Conservation (phyloP, 2,888 invertebrate genomes). For the Scaptomyza polygonia region DNA sequence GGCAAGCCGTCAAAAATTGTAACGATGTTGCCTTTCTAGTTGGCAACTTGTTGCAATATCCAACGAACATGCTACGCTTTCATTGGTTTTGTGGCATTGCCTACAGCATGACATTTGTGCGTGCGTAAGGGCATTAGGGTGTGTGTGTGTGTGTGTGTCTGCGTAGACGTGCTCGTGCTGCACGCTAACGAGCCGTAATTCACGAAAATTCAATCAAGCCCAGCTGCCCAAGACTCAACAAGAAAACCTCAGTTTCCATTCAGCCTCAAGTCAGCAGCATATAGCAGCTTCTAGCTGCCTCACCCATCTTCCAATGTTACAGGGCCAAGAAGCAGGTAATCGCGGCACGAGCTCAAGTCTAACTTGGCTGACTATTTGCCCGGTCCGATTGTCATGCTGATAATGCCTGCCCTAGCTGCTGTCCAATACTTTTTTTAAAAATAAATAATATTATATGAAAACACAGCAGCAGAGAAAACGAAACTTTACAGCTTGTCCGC, state of each 20-base stretch:
- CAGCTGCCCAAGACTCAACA: slow-evolving; percentile 52
- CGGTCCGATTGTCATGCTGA: slow-evolving; percentile 63
- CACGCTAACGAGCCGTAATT: slow-evolving; percentile 79
- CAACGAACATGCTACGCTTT: slow-evolving; percentile 59
- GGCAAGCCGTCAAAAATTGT: slow-evolving; percentile 34
- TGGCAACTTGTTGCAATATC: slow-evolving; percentile 65
- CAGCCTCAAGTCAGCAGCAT: slow-evolving; percentile 13
- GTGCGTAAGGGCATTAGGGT: slow-evolving; percentile 5
- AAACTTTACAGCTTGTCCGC: slow-evolving; percentile 51
- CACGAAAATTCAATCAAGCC: slow-evolving; percentile 76
- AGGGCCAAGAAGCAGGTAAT: slow-evolving; percentile 33
- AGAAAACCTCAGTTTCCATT: slow-evolving; percentile 35
- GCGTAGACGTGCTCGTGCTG: slow-evolving; percentile 56
- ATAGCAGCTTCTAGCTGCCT: slow-evolving; percentile 4
- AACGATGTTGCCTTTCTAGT: slow-evolving; percentile 27
- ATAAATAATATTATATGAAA: slow-evolving; percentile 9
- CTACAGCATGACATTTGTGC: slow-evolving; percentile 50
- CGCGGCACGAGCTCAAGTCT: slow-evolving; percentile 33
- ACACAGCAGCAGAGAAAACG: slow-evolving; percentile 13
- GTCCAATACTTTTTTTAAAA: slow-evolving; percentile 53
- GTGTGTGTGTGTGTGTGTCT: slow-evolving; percentile 21
- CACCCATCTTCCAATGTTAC: not conserved
- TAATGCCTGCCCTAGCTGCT: slow-evolving; percentile 56
- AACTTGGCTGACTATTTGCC: slow-evolving; percentile 47
- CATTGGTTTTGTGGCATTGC: slow-evolving; percentile 56